Percentiles rank a stretch among this genome's conserved stretches.
phyloP scores from a whole-genome alignment of 1,140 invertebrate genomes.

The Aphelinus certus region DNA sequence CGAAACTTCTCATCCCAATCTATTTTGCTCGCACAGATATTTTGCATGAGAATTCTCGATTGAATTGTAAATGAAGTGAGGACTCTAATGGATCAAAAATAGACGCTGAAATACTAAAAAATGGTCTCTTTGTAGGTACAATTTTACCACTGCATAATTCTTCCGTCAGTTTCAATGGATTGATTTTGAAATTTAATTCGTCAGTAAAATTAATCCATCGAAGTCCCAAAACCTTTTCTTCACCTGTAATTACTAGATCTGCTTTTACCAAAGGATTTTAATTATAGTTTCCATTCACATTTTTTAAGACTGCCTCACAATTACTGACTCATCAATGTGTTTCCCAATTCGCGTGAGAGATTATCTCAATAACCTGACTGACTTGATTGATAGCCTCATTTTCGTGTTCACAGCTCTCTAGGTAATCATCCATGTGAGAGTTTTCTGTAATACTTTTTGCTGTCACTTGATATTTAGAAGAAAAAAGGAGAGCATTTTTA shows the following conservation, averaged over 20 bases:
- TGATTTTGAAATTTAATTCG: conserved; percentile 8
- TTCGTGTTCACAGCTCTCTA: not conserved
- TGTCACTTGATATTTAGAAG: not conserved
- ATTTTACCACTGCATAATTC: not conserved
- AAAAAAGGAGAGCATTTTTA: conserved; percentile 2
- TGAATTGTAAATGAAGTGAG: conserved; percentile 53
- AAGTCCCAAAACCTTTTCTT: not conserved
- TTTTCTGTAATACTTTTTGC: conserved; percentile 13
- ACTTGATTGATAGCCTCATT: not conserved
- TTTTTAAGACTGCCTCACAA: not conserved
- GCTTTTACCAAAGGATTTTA: not conserved
- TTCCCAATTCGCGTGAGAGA: conserved; percentile 15
- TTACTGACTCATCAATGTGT: conserved; percentile 12
- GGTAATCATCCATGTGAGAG: conserved; percentile 56
- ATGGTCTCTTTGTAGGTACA: conserved; percentile 42
- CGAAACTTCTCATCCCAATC: conserved; percentile 31
- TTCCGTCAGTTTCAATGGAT: conserved; percentile 2
- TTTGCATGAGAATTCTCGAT: conserved; percentile 56
- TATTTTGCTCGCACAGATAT: conserved; percentile 44
- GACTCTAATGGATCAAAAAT: conserved; percentile 58
- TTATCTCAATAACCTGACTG: not conserved
- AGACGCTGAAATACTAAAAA: conserved; percentile 36
- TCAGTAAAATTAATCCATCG: conserved; percentile 10
- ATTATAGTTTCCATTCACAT: not conserved
- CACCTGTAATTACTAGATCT: not conserved